These are phyloP conservation scores for Lepilemur ruficaudatus DNA, from an alignment of 2,797 vertebrate genomes.

Conservation along the genomic window DNA sequence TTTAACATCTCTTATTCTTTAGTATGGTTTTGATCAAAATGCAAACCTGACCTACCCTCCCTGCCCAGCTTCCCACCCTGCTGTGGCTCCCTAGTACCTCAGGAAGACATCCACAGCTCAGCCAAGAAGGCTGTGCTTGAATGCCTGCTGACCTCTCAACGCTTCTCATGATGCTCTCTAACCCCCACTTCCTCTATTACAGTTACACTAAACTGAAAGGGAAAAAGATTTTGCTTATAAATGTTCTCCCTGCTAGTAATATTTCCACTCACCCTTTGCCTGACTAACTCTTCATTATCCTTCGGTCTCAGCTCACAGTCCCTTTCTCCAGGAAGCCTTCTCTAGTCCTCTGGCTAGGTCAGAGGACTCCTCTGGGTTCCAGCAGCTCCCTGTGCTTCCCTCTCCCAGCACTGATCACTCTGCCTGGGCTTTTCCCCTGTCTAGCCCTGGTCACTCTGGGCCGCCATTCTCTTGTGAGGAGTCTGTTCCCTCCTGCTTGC, in stretches of 20 bases:
- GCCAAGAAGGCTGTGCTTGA: neutral
- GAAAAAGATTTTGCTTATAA: neutral
- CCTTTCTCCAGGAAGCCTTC: neutral
- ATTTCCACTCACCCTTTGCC: neutral
- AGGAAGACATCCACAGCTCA: neutral
- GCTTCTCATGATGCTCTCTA: neutral
- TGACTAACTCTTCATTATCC: neutral
- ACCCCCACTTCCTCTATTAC: neutral
- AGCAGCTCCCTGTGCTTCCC: neutral
- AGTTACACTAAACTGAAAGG: neutral
- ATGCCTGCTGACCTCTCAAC: neutral
- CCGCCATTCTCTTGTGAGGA: neutral
- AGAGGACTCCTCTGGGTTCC: neutral
- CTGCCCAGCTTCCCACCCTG: neutral
- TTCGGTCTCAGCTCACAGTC: neutral
- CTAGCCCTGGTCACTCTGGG: neutral
- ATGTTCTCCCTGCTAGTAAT: neutral
- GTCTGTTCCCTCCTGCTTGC: neutral
- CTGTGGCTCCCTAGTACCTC: neutral
- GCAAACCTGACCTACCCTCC: neutral
- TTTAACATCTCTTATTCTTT: neutral
- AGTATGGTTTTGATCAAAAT: slow-evolving; percentile 31
- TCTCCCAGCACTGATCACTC: neutral
- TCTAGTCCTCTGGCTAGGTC: neutral
- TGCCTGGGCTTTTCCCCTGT: neutral